A percentile compares a stretch with the other conserved stretches of the same genome.
Conservation (phyloP, 2,888 invertebrate genomes). For the Acleris literana region DNA sequence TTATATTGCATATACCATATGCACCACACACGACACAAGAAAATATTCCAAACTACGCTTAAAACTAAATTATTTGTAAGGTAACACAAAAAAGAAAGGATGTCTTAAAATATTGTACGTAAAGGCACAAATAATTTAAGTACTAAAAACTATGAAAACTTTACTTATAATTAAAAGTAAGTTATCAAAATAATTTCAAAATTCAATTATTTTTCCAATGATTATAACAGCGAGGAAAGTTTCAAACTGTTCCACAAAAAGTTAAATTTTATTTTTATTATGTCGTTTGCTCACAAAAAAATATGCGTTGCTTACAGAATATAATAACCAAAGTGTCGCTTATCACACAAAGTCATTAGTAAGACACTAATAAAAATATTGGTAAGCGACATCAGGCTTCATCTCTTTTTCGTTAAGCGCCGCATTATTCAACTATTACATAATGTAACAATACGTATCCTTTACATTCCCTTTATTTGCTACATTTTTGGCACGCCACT, state of each 20-base stretch:
- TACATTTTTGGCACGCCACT: constrained; percentile 74
- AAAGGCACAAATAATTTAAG: constrained; percentile 77
- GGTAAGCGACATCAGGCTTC: neutral
- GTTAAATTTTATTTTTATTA: neutral
- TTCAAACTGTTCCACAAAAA: constrained; percentile 24
- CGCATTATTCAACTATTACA: neutral
- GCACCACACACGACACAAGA: constrained; percentile 27
- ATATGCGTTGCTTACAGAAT: neutral
- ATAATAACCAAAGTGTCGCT: neutral
- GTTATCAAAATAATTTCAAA: no score
- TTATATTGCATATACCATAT: constrained; percentile 23
- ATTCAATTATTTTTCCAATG: neutral
- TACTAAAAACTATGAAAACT: constrained; percentile 50
- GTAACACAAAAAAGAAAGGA: constrained; percentile 51
- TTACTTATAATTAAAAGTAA: constrained; percentile 1
- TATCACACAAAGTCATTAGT: neutral
- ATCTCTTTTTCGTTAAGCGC: neutral
- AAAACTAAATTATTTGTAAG: constrained; percentile 40
- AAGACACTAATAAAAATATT: no score
- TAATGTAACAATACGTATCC: neutral
- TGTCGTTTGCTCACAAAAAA: constrained; percentile 18
- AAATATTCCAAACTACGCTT: constrained; percentile 23
- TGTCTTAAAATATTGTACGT: constrained; percentile 44
- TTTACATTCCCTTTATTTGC: constrained; percentile 57
- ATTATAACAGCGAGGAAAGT: neutral